A percentile compares a stretch with the other conserved stretches of the same genome.
These are phyloP conservation scores for Hippolais icterina DNA, from an alignment of 2,113 vertebrate species.

Conservation along the genomic window DNA sequence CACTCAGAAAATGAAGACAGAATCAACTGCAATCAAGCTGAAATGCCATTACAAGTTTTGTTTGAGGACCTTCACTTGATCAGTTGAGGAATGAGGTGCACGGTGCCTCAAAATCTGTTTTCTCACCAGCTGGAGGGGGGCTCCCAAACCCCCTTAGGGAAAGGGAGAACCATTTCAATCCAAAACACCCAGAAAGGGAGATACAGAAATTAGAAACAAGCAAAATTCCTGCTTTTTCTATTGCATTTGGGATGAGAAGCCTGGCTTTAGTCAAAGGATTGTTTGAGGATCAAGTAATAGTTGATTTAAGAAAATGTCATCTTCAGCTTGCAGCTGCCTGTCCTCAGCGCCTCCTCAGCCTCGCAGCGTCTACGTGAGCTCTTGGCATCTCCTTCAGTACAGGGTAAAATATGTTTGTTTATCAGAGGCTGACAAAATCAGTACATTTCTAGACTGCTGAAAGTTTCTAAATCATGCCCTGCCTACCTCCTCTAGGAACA, in stretches of 20 bases:
- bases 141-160: neutral
- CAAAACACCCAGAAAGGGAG: neutral
- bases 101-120: neutral
- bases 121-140: neutral
- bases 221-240: accelerated
- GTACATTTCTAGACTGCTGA: neutral
- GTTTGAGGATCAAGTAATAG: neutral
- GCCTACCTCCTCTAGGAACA: neutral
- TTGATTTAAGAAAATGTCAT: neutral
- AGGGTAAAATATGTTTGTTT: neutral
- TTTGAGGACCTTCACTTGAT: neutral
- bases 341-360: neutral
- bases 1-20: neutral
- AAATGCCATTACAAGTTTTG: neutral
- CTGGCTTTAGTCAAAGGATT: neutral
- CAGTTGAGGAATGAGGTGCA: neutral
- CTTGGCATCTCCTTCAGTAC: neutral
- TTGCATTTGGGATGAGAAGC: neutral
- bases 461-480: neutral
- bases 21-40: conserved; percentile 25
- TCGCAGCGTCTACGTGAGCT: neutral
- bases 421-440: neutral
- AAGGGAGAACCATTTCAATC: neutral
- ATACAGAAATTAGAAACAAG: neutral
- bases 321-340: neutral